Conservation (phyloP, 2,888 invertebrate species). For the Nephrotoma guestfalica region DNA sequence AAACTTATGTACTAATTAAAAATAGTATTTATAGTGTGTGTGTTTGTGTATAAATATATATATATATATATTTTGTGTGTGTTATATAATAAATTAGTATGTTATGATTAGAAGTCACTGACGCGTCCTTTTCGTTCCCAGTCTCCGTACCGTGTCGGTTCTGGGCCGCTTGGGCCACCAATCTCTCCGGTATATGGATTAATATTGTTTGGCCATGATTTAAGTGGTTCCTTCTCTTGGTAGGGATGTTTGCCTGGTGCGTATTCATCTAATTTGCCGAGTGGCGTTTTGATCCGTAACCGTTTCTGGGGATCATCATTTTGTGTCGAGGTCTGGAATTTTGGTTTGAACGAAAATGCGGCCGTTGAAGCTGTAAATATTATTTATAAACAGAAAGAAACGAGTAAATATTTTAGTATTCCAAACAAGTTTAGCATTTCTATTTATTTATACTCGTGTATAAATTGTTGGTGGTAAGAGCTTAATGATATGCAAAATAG, state of each 20-base stretch:
- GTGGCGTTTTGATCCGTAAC: conserved; percentile 49
- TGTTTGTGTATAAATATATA: not conserved
- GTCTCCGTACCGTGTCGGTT: conserved; percentile 97
- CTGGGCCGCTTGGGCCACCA: conserved; percentile 91
- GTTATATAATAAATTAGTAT: not conserved
- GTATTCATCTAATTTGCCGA: conserved; percentile 64
- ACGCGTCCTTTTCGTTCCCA: conserved; percentile 99
- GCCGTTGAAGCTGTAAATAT: not conserved
- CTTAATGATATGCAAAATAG: not conserved
- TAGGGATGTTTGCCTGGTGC: conserved; percentile 49
- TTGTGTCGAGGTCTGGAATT: conserved; percentile 31
- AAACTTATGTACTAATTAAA: not conserved
- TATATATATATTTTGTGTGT: not conserved
- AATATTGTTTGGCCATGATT: conserved; percentile 69
- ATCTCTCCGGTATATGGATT: conserved; percentile 92
- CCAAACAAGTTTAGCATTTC: not conserved
- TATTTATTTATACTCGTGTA: not conserved
- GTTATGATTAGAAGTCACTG: conserved; percentile 63
- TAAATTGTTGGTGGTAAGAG: not conserved
- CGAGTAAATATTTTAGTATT: not conserved
- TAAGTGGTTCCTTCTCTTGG: conserved; percentile 69
- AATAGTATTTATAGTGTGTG: not conserved
- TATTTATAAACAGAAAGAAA: not conserved
- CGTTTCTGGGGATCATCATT: conserved; percentile 61
- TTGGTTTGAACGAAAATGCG: not conserved